phyloP scores from a whole-genome alignment of 2,888 invertebrate species.

The Hirtodrosophila alboralis region DNA sequence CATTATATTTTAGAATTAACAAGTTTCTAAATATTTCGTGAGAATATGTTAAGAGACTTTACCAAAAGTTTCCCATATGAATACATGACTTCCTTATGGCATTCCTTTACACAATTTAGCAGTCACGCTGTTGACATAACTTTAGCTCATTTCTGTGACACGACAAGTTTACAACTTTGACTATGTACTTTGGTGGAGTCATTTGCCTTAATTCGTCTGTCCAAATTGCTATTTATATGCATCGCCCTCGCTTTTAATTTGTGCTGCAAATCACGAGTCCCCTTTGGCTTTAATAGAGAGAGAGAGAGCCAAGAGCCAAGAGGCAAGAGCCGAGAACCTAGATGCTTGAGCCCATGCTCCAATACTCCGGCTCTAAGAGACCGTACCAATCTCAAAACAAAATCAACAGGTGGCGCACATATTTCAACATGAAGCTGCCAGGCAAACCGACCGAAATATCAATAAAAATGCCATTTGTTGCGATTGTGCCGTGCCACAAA shows the following conservation, averaged over 20 bases:
- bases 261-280: constrained; percentile 71
- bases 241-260: constrained; percentile 77
- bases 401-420: constrained; percentile 77
- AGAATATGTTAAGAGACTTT: too few species aligned
- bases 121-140: constrained; percentile 73
- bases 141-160: constrained; percentile 63
- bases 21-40: neutral
- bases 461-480: constrained; percentile 80
- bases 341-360: constrained; percentile 1
- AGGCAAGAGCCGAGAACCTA: constrained; percentile 10
- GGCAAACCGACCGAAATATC: constrained; percentile 74
- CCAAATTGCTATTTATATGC: constrained; percentile 77
- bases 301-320: too few species aligned
- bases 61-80: constrained; percentile 21
- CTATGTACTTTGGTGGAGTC: constrained; percentile 55
- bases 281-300: constrained; percentile 44
- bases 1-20: neutral
- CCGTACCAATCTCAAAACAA: constrained; percentile 59
- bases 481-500: constrained; percentile 69
- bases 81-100: constrained; percentile 14
- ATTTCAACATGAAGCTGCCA: constrained; percentile 74
- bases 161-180: constrained; percentile 49
- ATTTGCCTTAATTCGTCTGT: constrained; percentile 75
- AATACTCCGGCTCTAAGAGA: neutral
- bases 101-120: constrained; percentile 3